A percentile compares a stretch with the other conserved stretches of the same genome.
Evolutionary conservation across 2,113 vertebrate genomes (phyloP).

Genomic region (Microtus ochrogaster): DNA sequence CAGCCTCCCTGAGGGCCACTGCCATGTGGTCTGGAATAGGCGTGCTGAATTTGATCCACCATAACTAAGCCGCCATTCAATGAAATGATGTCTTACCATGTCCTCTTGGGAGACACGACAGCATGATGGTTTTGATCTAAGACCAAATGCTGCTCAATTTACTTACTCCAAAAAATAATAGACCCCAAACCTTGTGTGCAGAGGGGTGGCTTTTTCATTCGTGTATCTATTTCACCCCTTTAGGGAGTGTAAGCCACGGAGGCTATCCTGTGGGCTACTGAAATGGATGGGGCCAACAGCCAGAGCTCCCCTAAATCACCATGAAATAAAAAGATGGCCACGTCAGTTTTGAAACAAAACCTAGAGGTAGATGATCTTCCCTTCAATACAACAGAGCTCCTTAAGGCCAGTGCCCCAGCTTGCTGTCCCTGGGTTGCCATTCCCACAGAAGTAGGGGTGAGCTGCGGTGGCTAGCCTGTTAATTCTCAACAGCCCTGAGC

Average conservation of each 20-base stretch:
- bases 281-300: background rate
- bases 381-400: background rate
- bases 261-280: background rate
- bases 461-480: background rate
- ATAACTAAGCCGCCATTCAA: background rate
- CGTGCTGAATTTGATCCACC: background rate
- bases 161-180: background rate
- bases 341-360: constrained; percentile 32
- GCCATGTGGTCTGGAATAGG: background rate
- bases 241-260: background rate
- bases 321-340: background rate
- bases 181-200: background rate
- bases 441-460: background rate
- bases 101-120: background rate
- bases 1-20: background rate
- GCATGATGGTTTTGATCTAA: constrained; percentile 8
- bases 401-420: background rate
- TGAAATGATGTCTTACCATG: background rate
- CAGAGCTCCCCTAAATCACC: background rate
- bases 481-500: constrained; percentile 33
- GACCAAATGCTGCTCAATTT: background rate
- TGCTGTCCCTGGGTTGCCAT: background rate
- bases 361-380: background rate
- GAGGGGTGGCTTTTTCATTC: background rate
- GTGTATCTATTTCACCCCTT: background rate